These are phyloP conservation scores for Cryptophagus acutangulus DNA, from an alignment of 2,888 invertebrate genomes.

Conservation along the genomic window DNA sequence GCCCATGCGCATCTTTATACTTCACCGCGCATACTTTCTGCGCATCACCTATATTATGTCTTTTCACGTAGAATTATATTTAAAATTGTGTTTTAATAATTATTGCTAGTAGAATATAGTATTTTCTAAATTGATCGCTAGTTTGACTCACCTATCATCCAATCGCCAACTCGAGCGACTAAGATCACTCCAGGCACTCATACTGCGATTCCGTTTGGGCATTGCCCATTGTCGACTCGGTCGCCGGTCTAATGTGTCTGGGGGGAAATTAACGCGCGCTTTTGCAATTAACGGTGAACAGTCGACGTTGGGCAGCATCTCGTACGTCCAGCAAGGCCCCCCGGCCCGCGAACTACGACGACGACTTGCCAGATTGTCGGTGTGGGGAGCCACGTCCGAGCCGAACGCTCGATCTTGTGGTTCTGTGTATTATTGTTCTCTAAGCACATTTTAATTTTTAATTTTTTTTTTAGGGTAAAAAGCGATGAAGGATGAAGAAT, in stretches of 20 bases:
- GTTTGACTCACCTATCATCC: constrained; percentile 67
- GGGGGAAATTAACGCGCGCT: constrained; percentile 64
- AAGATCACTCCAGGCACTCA: constrained; percentile 86
- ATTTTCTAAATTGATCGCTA: no score
- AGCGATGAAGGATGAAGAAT: no score
- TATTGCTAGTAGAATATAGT: no score
- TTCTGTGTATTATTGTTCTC: no score
- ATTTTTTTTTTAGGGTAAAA: no score
- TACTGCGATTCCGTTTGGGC: constrained; percentile 58
- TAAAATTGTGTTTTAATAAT: no score
- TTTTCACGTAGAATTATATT: no score
- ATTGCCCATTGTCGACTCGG: constrained; percentile 46
- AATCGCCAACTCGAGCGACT: constrained; percentile 78
- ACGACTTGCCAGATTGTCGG: constrained; percentile 31
- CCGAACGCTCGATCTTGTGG: no score
- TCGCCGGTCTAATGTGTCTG: constrained; percentile 52
- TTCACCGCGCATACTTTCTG: no score
- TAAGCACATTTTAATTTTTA: no score
- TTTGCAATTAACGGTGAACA: constrained; percentile 44
- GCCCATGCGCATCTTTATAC: no score
- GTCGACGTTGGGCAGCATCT: constrained; percentile 46
- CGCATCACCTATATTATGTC: no score
- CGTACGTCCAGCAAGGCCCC: constrained; percentile 47
- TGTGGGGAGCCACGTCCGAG: constrained; percentile 29
- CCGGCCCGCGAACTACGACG: constrained; percentile 32